These are phyloP conservation scores for Euplexia lucipara DNA, from an alignment of 2,888 invertebrate genomes.

Conservation along the genomic window DNA sequence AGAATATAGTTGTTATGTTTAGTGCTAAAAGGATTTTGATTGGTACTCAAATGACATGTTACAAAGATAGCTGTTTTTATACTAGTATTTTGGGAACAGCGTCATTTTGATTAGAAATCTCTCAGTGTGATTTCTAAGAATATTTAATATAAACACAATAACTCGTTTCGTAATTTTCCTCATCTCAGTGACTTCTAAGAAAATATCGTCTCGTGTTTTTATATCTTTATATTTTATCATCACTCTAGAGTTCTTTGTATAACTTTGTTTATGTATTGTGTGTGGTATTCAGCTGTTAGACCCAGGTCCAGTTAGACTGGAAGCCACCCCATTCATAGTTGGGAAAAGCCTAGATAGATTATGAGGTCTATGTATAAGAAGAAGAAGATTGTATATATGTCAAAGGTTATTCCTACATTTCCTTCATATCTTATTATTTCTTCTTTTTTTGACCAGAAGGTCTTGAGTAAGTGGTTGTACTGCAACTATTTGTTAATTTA, in stretches of 20 bases:
- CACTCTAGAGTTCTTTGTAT: neutral
- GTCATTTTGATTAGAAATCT: neutral
- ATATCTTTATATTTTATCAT: neutral
- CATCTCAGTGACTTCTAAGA: neutral
- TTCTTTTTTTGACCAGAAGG: too few species aligned
- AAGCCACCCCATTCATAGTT: too few species aligned
- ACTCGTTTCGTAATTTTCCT: slow-evolving; percentile 1
- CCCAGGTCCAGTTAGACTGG: too few species aligned
- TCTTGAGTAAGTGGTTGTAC: too few species aligned
- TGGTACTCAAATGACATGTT: too few species aligned
- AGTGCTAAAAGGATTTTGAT: neutral
- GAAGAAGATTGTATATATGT: neutral
- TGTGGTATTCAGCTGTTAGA: too few species aligned
- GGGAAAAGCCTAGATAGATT: too few species aligned
- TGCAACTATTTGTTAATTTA: too few species aligned
- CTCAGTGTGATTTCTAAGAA: neutral
- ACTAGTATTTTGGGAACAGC: neutral
- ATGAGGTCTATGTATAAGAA: too few species aligned
- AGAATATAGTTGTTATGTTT: neutral
- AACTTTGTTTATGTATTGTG: too few species aligned
- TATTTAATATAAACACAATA: slow-evolving; percentile 11
- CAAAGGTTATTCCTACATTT: neutral
- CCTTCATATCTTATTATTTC: too few species aligned
- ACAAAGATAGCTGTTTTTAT: neutral
- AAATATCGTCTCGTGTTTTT: slow-evolving; percentile 5